Conservation (phyloP, 2,888 invertebrate species). For the Loripinus fragilis region DNA sequence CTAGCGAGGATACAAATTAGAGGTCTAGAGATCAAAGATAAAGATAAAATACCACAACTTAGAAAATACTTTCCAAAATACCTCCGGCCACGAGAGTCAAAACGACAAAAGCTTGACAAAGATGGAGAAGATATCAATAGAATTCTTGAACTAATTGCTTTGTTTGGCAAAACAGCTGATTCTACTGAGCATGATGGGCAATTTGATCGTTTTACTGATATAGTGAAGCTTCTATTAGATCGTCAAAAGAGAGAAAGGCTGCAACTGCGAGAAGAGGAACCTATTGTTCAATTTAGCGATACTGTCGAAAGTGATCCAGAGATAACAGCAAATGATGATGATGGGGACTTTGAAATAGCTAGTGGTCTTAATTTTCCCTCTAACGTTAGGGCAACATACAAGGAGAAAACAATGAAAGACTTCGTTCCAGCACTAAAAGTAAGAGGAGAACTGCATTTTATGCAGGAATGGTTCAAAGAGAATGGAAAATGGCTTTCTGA, state of each 20-base stretch:
- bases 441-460: slow-evolving; percentile 26
- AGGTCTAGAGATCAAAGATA: slow-evolving; percentile 3
- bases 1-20: slow-evolving; percentile 7
- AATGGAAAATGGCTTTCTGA: slow-evolving; percentile 46
- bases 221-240: slow-evolving; percentile 24
- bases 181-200: slow-evolving; percentile 23
- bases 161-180: slow-evolving; percentile 20
- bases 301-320: background rate
- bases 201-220: slow-evolving; percentile 29
- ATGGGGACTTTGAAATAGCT: background rate
- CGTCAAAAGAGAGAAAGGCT: slow-evolving; percentile 14
- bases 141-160: slow-evolving; percentile 29
- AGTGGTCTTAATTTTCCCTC: background rate
- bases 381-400: slow-evolving; percentile 25
- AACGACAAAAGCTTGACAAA: background rate
- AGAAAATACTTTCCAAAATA: slow-evolving; percentile 4
- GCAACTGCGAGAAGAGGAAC: background rate
- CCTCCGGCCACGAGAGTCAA: background rate
- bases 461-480: slow-evolving; percentile 35
- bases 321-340: background rate
- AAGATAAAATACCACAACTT: slow-evolving; percentile 4
- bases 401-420: slow-evolving; percentile 45
- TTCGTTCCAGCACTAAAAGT: slow-evolving; percentile 51
- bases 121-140: slow-evolving; percentile 24
- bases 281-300: background rate